A percentile compares a stretch with the other conserved stretches of the same genome.
Evolutionary conservation across 1,140 invertebrate genomes (phyloP).

Genomic region (Dolichoris vasculosae): DNA sequence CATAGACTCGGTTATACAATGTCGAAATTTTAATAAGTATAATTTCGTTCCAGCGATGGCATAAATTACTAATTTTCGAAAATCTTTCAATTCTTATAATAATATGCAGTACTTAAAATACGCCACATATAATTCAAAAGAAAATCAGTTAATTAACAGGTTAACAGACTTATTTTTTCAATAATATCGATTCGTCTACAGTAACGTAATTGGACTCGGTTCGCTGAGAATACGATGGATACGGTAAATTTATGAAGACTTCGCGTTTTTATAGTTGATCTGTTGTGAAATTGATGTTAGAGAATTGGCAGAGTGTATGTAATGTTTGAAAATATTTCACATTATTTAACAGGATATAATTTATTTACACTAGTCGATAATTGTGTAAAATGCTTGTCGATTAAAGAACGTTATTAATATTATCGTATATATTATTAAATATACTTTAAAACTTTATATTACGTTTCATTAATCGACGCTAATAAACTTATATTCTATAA

Average conservation of each 20-base stretch:
- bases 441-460: not conserved
- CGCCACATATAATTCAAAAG: not conserved
- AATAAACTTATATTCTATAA: not conserved
- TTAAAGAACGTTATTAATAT: not conserved
- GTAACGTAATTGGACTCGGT: not conserved
- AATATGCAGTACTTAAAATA: not conserved
- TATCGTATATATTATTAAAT: not conserved
- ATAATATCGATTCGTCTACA: not conserved
- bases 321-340: not conserved
- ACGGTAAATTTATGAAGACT: not conserved
- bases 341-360: constrained; percentile 7
- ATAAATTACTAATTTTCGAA: not conserved
- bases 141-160: not conserved
- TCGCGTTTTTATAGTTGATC: not conserved
- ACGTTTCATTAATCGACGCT: not conserved
- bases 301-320: not conserved
- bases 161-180: not conserved
- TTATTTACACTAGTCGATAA: constrained; percentile 8
- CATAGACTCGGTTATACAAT: not conserved
- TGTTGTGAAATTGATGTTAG: constrained; percentile 11
- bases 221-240: not conserved
- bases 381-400: too few relatives aligned
- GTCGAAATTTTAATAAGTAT: not conserved
- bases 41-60: not conserved
- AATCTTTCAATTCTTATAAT: not conserved